phyloP scores from a whole-genome alignment of 2,888 invertebrate genomes.

The Drosophila leonis region DNA sequence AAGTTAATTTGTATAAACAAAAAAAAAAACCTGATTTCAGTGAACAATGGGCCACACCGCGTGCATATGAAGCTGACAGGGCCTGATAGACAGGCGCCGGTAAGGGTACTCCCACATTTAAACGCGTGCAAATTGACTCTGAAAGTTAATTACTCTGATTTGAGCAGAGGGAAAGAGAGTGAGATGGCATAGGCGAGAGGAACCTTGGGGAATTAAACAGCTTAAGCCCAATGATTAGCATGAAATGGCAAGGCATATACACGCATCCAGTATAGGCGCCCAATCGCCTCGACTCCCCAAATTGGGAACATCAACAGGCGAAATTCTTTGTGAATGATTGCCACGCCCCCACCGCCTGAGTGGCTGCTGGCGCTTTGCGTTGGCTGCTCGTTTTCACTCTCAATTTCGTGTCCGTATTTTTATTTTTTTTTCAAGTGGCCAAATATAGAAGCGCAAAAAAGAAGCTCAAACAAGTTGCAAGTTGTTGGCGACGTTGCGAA shows the following conservation, averaged over 20 bases:
- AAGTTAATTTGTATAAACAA: slow-evolving; percentile 6
- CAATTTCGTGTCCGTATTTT: slow-evolving; percentile 20
- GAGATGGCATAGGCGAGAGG: neutral
- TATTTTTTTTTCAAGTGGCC: slow-evolving; percentile 44
- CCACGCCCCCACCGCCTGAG: neutral
- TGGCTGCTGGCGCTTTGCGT: slow-evolving; percentile 1
- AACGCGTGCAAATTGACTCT: slow-evolving; percentile 60
- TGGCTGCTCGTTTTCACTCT: slow-evolving; percentile 33
- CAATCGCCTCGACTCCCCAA: neutral
- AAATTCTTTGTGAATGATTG: slow-evolving; percentile 22
- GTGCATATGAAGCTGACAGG: neutral
- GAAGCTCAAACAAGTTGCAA: slow-evolving; percentile 56
- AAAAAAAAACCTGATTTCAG: neutral
- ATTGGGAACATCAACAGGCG: slow-evolving; percentile 40
- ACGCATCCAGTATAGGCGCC: neutral
- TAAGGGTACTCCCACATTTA: slow-evolving; percentile 12
- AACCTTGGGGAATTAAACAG: neutral
- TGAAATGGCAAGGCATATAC: slow-evolving; percentile 23
- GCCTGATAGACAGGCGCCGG: slow-evolving; percentile 18
- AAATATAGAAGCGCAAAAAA: neutral
- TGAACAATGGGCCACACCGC: slow-evolving; percentile 18
- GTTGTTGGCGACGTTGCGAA: slow-evolving; percentile 46
- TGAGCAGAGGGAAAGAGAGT: slow-evolving; percentile 11
- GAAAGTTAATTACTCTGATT: slow-evolving; percentile 66
- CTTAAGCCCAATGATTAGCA: slow-evolving; percentile 54